Percentiles rank a stretch among this genome's conserved stretches.
Evolutionary conservation across 2,888 invertebrate genomes (phyloP).

Genomic region (Cataglyphis altisquamis): DNA sequence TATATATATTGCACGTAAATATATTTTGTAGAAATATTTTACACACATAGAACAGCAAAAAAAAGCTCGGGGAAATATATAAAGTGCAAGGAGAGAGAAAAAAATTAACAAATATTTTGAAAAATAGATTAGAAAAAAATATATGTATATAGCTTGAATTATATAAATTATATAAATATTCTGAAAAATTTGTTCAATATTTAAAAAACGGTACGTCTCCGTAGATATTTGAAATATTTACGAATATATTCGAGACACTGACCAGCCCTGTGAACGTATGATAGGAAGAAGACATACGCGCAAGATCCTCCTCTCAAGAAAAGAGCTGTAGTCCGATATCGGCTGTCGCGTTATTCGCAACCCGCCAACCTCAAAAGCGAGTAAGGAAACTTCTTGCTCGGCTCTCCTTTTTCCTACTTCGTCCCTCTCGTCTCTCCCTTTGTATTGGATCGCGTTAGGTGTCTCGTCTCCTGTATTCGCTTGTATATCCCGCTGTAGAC

Average conservation of each 20-base stretch:
- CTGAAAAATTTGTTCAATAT: constrained; percentile 14
- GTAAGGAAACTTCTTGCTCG: constrained; percentile 40
- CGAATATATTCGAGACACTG: constrained; percentile 16
- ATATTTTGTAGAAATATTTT: not conserved
- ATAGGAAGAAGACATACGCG: constrained; percentile 5
- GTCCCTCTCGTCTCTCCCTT: constrained; percentile 5
- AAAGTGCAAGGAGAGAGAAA: not conserved
- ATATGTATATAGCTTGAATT: not conserved
- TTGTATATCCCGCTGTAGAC: constrained; percentile 26
- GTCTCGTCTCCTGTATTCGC: constrained; percentile 28
- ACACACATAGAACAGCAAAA: not conserved
- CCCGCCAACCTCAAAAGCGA: constrained; percentile 53
- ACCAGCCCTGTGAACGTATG: not conserved
- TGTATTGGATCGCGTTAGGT: constrained; percentile 39
- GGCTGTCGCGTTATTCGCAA: constrained; percentile 57
- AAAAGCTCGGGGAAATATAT: not conserved
- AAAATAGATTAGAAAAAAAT: not conserved
- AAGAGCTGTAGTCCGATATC: constrained; percentile 49
- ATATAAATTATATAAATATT: not conserved
- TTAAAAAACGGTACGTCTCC: constrained; percentile 21
- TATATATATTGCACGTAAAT: not conserved
- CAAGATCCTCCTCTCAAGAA: constrained; percentile 33
- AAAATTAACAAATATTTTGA: not conserved
- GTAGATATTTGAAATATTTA: constrained; percentile 36
- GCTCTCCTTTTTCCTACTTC: not conserved